phyloP scores from a whole-genome alignment of 2,113 vertebrate genomes.

The Strigops habroptila region DNA sequence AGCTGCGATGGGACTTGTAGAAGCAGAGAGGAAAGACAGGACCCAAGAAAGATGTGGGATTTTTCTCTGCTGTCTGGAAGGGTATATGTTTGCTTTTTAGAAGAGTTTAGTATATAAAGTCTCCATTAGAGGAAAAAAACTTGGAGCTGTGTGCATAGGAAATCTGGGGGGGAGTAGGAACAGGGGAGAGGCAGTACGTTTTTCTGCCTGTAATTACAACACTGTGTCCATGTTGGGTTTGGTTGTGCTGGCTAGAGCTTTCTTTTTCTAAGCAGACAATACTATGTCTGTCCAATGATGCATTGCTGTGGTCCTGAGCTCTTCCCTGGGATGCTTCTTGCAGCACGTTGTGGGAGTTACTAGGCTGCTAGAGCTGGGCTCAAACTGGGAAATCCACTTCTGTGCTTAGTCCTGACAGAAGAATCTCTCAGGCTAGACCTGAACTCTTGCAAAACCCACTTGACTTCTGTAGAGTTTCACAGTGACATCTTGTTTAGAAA shows the following conservation, averaged over 20 bases:
- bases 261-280: background rate
- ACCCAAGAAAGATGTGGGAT: background rate
- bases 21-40: background rate
- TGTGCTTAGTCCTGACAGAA: background rate
- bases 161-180: background rate
- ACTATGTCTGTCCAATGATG: background rate
- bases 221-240: background rate
- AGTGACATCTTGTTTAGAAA: background rate
- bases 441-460: background rate
- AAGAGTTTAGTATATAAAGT: background rate
- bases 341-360: background rate
- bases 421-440: background rate
- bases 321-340: background rate
- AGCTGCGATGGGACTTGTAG: conserved; percentile 17
- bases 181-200: background rate
- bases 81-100: background rate
- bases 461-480: background rate
- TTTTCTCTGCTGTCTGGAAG: background rate
- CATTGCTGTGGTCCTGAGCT: background rate
- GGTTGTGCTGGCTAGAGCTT: background rate
- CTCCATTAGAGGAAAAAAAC: background rate
- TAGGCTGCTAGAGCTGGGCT: background rate
- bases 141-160: background rate
- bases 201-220: background rate
- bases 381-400: background rate